These are phyloP conservation scores for Sorex araneus DNA, from an alignment of 2,113 vertebrate genomes.

Conservation along the genomic window DNA sequence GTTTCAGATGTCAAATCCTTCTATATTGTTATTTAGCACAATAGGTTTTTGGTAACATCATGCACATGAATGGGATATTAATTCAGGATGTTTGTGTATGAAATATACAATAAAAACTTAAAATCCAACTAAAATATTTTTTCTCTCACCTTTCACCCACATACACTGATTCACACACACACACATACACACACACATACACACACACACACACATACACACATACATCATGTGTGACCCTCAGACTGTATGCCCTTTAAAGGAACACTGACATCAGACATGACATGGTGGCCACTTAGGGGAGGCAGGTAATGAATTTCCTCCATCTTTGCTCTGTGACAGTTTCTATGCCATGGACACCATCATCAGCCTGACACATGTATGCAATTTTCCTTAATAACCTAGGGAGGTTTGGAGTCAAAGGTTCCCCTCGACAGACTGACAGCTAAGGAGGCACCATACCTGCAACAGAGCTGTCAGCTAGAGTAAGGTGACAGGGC, in stretches of 20 bases:
- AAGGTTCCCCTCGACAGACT: constrained; percentile 71
- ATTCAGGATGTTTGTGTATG: constrained; percentile 30
- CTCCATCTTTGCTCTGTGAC: constrained; percentile 68
- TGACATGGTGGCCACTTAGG: constrained; percentile 60
- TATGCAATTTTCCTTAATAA: constrained; percentile 76
- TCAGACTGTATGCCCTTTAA: constrained; percentile 23
- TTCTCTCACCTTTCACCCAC: background rate
- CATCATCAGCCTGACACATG: constrained; percentile 67
- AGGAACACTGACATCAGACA: background rate
- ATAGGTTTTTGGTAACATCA: background rate
- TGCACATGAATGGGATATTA: background rate
- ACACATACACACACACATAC: too few species aligned
- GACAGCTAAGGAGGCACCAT: constrained; percentile 66
- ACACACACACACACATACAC: background rate
- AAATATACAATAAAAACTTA: constrained; percentile 53
- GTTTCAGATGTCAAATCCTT: constrained; percentile 35
- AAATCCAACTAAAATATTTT: constrained; percentile 51
- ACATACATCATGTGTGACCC: background rate
- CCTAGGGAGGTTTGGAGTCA: constrained; percentile 63
- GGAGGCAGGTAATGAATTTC: constrained; percentile 64
- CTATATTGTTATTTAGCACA: background rate
- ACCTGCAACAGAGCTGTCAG: constrained; percentile 65
- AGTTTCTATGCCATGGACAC: constrained; percentile 61
- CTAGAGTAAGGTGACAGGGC: constrained; percentile 60
- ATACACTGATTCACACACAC: too few species aligned